Evolutionary conservation across 2,113 vertebrate species (phyloP).

Genomic region (Thunnus maccoyii): DNA sequence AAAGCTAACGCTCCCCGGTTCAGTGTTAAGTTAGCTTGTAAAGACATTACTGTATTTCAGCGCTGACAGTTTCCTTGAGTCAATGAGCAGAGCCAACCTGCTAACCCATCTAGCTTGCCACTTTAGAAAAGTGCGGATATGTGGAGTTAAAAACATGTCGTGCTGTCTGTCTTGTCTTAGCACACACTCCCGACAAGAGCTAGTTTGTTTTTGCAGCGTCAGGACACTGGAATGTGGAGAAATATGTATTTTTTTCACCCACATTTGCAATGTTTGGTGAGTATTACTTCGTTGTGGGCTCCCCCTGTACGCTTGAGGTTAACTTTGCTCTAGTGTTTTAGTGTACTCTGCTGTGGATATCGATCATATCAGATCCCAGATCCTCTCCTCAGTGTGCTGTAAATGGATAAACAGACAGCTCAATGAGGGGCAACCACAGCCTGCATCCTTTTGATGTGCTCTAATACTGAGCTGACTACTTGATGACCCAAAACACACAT

Average conservation of each 20-base stretch:
- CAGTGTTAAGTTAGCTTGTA: background rate
- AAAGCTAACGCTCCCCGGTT: constrained; percentile 36
- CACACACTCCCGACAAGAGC: background rate
- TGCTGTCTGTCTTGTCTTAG: background rate
- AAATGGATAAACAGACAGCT: constrained; percentile 16
- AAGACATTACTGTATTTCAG: background rate
- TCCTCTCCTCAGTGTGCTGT: constrained; percentile 13
- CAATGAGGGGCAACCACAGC: constrained; percentile 22
- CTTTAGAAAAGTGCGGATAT: constrained; percentile 19
- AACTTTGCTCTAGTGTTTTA: constrained; percentile 44
- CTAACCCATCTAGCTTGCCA: background rate
- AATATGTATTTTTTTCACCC: background rate
- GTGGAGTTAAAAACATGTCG: background rate
- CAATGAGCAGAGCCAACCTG: constrained; percentile 8
- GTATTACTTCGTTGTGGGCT: background rate
- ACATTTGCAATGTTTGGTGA: background rate
- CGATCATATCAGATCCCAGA: constrained; percentile 22
- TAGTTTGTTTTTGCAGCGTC: constrained; percentile 24
- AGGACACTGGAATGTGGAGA: constrained; percentile 37
- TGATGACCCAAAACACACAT: constrained; percentile 39
- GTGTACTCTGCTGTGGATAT: background rate
- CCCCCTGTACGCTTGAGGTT: background rate
- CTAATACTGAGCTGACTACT: constrained; percentile 39
- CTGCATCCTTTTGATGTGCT: constrained; percentile 52
- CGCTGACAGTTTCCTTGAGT: constrained; percentile 29